Conservation (phyloP, 2,113 vertebrate genomes). For the Oreamnos americanus region DNA sequence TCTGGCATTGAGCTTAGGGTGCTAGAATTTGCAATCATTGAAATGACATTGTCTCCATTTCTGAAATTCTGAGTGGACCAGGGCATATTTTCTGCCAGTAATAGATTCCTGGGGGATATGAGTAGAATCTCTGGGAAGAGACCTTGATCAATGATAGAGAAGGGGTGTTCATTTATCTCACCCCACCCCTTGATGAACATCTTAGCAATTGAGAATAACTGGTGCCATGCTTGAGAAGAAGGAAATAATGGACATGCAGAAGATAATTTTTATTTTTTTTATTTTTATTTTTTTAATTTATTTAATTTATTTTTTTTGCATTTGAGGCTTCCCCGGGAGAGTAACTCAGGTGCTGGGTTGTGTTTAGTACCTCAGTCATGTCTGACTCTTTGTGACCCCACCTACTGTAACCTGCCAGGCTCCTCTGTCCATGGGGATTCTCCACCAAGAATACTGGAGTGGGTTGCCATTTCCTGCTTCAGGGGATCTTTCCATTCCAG, state of each 20-base stretch:
- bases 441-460: background rate
- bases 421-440: background rate
- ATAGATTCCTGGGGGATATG: background rate
- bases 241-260: background rate
- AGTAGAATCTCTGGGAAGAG: background rate
- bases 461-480: background rate
- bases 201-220: too few relatives aligned
- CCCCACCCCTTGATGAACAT: background rate
- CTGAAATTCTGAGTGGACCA: background rate
- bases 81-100: fast-evolving
- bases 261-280: background rate
- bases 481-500: background rate
- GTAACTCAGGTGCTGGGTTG: background rate
- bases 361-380: background rate
- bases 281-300: too few relatives aligned
- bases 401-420: background rate
- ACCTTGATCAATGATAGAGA: background rate
- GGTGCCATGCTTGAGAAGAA: background rate
- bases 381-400: background rate
- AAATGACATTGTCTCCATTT: background rate
- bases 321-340: background rate
- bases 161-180: background rate
- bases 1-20: background rate
- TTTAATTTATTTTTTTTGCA: too few relatives aligned
- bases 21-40: background rate